phyloP scores from a whole-genome alignment of 2,113 vertebrate genomes.

The Oreocharis arfaki region DNA sequence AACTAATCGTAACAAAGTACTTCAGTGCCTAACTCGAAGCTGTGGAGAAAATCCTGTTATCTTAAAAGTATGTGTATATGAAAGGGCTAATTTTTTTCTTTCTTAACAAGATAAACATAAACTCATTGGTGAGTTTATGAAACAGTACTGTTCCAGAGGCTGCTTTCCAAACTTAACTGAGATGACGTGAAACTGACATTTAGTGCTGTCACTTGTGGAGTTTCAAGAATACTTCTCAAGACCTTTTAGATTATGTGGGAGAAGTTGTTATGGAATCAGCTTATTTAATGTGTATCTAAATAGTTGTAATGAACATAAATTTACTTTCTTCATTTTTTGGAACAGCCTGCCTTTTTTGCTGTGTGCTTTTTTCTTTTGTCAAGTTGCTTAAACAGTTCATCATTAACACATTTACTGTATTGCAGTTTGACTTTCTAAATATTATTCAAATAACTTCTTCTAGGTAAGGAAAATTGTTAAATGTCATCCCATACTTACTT shows the following conservation, averaged over 20 bases:
- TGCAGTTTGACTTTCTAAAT: neutral
- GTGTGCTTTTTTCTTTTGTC: neutral
- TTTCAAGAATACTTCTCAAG: neutral
- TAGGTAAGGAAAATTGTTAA: neutral
- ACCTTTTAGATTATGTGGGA: neutral
- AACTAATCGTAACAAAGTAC: constrained; percentile 45
- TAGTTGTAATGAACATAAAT: neutral
- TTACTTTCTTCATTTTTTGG: neutral
- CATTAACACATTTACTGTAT: neutral
- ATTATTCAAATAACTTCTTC: neutral
- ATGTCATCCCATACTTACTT: neutral
- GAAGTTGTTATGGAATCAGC: neutral
- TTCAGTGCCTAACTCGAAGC: constrained; percentile 1
- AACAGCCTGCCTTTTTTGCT: neutral
- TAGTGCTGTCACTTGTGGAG: neutral
- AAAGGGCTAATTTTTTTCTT: neutral
- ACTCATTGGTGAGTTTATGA: neutral
- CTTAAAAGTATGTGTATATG: neutral
- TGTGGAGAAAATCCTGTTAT: constrained; percentile 56
- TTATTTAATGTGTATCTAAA: neutral
- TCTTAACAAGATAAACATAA: constrained; percentile 9
- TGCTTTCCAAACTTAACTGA: neutral
- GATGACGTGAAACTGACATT: neutral
- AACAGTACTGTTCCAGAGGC: neutral
- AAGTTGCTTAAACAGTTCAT: neutral